A percentile compares a stretch with the other conserved stretches of the same genome.
These are phyloP conservation scores for Odontocerum albicorne DNA, from an alignment of 2,888 invertebrate species.

Conservation along the genomic window DNA sequence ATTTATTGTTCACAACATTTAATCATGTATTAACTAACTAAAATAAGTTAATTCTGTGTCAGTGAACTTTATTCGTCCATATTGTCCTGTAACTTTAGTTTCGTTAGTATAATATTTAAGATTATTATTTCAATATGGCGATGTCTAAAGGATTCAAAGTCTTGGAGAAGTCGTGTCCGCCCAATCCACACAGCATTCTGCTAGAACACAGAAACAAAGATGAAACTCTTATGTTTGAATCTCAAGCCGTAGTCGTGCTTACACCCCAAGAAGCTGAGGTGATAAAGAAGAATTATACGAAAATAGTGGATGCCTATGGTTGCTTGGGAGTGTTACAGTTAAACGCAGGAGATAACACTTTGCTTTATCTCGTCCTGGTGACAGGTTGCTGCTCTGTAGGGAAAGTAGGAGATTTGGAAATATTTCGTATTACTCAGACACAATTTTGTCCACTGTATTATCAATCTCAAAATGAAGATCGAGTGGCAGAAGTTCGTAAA, in stretches of 20 bases:
- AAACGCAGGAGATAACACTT: slow-evolving; percentile 80
- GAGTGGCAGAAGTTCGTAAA: slow-evolving; percentile 71
- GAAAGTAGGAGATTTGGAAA: slow-evolving; percentile 91
- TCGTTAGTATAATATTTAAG: not conserved
- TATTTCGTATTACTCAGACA: slow-evolving; percentile 92
- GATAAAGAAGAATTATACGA: slow-evolving; percentile 85
- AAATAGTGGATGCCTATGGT: slow-evolving; percentile 93
- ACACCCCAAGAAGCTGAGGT: slow-evolving; percentile 87
- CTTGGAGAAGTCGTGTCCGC: slow-evolving; percentile 83
- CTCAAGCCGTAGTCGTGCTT: slow-evolving; percentile 86
- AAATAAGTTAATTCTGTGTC: too few relatives aligned
- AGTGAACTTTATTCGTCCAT: too few relatives aligned
- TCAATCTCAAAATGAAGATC: slow-evolving; percentile 63
- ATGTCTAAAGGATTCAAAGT: slow-evolving; percentile 93
- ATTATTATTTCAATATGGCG: slow-evolving; percentile 68
- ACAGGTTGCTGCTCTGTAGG: slow-evolving; percentile 97
- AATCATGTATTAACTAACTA: too few relatives aligned
- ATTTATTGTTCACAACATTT: too few relatives aligned
- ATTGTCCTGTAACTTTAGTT: too few relatives aligned
- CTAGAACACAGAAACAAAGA: slow-evolving; percentile 87
- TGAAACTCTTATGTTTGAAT: slow-evolving; percentile 87
- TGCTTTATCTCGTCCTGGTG: slow-evolving; percentile 88
- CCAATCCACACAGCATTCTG: slow-evolving; percentile 86
- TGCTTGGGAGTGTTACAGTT: slow-evolving; percentile 92
- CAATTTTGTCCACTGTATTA: slow-evolving; percentile 86